These are phyloP conservation scores for Dysidea cf. avara DNA, from an alignment of 37 sponge, comb jelly and placozoan genomes.

Conservation along the genomic window DNA sequence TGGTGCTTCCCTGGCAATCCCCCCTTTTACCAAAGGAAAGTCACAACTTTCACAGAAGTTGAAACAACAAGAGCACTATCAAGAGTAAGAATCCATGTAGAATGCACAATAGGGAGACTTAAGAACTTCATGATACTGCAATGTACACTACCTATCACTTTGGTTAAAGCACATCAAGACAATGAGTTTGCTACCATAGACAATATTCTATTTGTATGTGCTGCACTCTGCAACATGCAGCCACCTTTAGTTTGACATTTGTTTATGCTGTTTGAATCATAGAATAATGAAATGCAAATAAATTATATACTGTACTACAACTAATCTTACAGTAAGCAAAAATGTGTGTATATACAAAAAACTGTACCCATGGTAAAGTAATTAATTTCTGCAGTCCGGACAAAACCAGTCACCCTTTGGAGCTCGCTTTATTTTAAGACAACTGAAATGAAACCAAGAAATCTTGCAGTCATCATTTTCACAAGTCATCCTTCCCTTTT, in stretches of 20 bases:
- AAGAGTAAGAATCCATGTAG: too few species aligned
- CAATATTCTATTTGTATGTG: constrained; percentile 25
- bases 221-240: constrained; percentile 21
- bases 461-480: not conserved
- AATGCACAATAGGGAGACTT: constrained; percentile 30
- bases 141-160: constrained; percentile 21
- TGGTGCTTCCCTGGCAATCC: too few species aligned
- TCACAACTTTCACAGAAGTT: constrained; percentile 30
- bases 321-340: too few species aligned
- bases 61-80: constrained; percentile 26
- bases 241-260: too few species aligned
- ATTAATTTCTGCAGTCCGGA: constrained; percentile 17
- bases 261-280: too few species aligned
- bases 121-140: constrained; percentile 45
- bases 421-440: constrained; percentile 10
- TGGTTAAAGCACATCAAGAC: constrained; percentile 15
- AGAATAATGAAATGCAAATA: too few species aligned
- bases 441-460: constrained; percentile 9
- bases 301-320: too few species aligned
- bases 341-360: too few species aligned
- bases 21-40: constrained; percentile 41
- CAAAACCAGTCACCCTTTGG: constrained; percentile 9
- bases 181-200: too few species aligned
- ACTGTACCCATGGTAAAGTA: too few species aligned
- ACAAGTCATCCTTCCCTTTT: constrained; percentile 7